Conservation (phyloP, 2,113 vertebrate species). For the Chamaea fasciata region DNA sequence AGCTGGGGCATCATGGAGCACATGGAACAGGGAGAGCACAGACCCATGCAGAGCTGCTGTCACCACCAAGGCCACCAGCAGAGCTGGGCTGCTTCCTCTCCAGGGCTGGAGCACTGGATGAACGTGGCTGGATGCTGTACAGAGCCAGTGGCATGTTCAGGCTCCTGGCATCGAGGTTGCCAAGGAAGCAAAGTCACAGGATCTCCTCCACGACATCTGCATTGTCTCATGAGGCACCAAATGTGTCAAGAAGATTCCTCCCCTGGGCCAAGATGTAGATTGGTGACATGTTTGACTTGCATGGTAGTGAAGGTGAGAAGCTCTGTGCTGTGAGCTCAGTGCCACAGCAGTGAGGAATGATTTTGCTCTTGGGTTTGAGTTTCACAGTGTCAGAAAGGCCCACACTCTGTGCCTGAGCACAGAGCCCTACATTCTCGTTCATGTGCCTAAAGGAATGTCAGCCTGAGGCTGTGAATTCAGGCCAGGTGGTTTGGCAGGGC, state of each 20-base stretch:
- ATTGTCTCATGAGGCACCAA: neutral
- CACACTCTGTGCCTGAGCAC: neutral
- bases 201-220: neutral
- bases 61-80: neutral
- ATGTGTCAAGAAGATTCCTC: neutral
- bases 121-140: rapidly evolving
- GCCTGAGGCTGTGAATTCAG: neutral
- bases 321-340: neutral
- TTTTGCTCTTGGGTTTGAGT: neutral
- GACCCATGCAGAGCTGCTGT: rapidly evolving
- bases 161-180: neutral
- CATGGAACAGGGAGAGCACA: rapidly evolving
- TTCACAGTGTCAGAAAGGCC: neutral
- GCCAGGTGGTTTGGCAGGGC: neutral
- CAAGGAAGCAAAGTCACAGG: neutral
- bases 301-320: neutral
- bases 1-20: neutral
- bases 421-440: neutral
- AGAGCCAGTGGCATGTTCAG: neutral
- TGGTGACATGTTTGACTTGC: neutral
- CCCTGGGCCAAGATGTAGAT: neutral
- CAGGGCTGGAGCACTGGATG: neutral
- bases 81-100: neutral
- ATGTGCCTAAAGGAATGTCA: neutral
- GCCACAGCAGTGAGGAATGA: neutral